Conservation (phyloP, 1,140 invertebrate species). For the Muscidifurax raptorellus region DNA sequence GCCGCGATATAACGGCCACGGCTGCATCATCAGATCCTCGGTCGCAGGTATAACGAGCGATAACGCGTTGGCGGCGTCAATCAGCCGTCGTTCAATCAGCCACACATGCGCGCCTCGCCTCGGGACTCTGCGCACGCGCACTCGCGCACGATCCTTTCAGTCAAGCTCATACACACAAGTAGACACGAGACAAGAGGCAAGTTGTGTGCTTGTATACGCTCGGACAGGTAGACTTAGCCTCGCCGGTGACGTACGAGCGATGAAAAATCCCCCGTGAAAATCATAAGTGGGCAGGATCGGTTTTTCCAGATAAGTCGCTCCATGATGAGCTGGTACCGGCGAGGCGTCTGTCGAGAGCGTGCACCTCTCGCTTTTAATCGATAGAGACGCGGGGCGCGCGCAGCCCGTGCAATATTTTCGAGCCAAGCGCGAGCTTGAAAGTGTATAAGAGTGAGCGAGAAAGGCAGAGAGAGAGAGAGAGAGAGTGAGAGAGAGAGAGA, state of each 20-base stretch:
- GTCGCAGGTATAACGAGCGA: conserved; percentile 27
- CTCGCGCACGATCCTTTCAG: not conserved
- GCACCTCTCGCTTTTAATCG: conserved; percentile 71
- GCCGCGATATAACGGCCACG: not conserved
- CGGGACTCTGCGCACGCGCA: not conserved
- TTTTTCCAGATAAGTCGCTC: not conserved
- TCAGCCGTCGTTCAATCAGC: conserved; percentile 44
- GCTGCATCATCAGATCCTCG: conserved; percentile 5
- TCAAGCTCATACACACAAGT: conserved; percentile 1
- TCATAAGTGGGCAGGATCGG: not conserved
- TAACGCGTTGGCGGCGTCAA: conserved; percentile 36
- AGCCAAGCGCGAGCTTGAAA: conserved; percentile 50
- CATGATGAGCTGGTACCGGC: not conserved
- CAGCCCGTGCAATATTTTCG: conserved; percentile 66
- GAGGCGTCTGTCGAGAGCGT: conserved; percentile 44
- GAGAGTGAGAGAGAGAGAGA: conserved; percentile 49
- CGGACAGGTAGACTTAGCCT: not conserved
- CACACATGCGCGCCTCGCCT: not conserved
- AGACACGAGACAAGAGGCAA: not conserved
- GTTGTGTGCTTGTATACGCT: not conserved
- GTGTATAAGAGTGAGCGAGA: conserved; percentile 44
- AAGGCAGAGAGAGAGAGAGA: conserved; percentile 30
- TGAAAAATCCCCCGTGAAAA: conserved; percentile 19
- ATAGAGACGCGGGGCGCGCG: conserved; percentile 64
- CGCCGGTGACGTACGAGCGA: not conserved